A percentile compares a stretch with the other conserved stretches of the same genome.
phyloP scores from a whole-genome alignment of 2,113 vertebrate genomes.

The Centropus bengalensis region DNA sequence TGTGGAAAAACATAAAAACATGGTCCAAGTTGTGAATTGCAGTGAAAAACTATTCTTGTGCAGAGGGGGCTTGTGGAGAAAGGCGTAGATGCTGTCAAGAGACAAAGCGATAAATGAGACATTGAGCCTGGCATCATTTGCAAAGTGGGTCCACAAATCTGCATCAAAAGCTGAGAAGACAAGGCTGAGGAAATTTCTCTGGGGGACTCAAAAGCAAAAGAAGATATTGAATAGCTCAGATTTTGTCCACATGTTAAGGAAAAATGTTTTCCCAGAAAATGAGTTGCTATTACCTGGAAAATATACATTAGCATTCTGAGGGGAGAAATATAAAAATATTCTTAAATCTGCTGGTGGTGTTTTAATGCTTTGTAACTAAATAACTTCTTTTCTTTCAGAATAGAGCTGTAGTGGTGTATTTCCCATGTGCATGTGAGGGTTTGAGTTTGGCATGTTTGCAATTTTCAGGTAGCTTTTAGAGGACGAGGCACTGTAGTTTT shows the following conservation, averaged over 20 bases:
- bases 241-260: neutral
- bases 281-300: neutral
- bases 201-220: neutral
- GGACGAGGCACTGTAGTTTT: neutral
- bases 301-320: neutral
- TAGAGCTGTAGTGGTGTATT: neutral
- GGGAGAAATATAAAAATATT: neutral
- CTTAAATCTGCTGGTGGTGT: neutral
- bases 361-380: neutral
- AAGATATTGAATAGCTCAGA: neutral
- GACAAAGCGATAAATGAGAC: neutral
- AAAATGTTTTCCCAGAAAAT: neutral
- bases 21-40: neutral
- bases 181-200: neutral
- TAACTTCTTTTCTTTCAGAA: neutral
- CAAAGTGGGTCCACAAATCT: neutral
- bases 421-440: neutral
- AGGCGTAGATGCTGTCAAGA: neutral
- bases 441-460: neutral
- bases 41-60: neutral
- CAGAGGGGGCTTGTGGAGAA: neutral
- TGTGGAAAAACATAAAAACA: neutral
- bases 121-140: neutral
- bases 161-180: neutral
- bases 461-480: neutral